phyloP scores from a whole-genome alignment of 2,888 invertebrate genomes.

The Cabera pusaria region DNA sequence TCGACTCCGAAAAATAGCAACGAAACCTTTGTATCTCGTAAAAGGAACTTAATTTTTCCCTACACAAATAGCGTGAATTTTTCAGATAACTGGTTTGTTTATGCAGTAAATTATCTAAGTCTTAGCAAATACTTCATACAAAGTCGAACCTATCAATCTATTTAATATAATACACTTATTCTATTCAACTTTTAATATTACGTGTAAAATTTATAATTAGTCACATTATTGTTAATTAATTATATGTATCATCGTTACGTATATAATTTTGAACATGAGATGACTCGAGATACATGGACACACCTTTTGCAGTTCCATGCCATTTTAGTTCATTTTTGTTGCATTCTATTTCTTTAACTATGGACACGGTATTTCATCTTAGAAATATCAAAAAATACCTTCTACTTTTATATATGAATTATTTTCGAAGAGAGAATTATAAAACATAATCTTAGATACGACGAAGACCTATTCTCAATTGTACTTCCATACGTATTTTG shows the following conservation, averaged over 20 bases:
- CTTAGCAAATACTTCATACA: constrained; percentile 77
- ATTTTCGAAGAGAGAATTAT: constrained; percentile 58
- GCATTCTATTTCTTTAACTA: constrained; percentile 54
- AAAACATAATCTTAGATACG: constrained; percentile 58
- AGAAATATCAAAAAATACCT: constrained; percentile 75
- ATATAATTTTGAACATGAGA: constrained; percentile 83
- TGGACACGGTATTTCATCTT: constrained; percentile 70
- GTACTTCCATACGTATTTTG: constrained; percentile 83
- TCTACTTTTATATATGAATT: constrained; percentile 55
- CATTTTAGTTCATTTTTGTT: constrained; percentile 51
- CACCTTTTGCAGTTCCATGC: constrained; percentile 45
- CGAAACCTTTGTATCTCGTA: constrained; percentile 36
- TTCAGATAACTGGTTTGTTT: constrained; percentile 50
- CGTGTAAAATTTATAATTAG: constrained; percentile 81
- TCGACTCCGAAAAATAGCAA: constrained; percentile 33
- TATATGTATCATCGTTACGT: constrained; percentile 83
- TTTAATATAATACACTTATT: constrained; percentile 75
- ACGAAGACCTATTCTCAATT: constrained; percentile 73
- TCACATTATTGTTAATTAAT: constrained; percentile 79
- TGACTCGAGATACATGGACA: constrained; percentile 65
- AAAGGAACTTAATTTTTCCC: constrained; percentile 43
- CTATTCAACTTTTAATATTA: constrained; percentile 78
- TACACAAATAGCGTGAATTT: constrained; percentile 46
- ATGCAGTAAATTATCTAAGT: constrained; percentile 48
- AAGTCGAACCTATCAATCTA: constrained; percentile 76